Percentiles rank a stretch among this genome's conserved stretches.
These are phyloP conservation scores for Misgurnus mizolepis DNA, from an alignment of 2,113 vertebrate species.

Conservation along the genomic window DNA sequence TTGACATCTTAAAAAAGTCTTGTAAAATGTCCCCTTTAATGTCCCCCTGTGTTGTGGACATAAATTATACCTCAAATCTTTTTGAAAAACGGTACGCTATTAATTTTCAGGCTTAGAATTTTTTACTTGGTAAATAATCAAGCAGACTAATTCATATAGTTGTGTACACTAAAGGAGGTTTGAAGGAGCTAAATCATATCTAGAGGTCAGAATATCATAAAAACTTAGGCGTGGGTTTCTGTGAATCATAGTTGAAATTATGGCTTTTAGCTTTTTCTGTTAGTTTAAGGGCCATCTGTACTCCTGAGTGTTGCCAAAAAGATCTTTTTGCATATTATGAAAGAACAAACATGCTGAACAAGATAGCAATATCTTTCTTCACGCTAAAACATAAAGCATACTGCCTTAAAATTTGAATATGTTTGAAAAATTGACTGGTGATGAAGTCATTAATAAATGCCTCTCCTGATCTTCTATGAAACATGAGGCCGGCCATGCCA, in stretches of 20 bases:
- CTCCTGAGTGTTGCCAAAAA: no score
- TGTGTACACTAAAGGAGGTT: no score
- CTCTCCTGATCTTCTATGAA: slow-evolving; percentile 56
- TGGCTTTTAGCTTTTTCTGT: no score
- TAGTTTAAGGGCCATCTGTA: no score
- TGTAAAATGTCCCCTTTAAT: no score
- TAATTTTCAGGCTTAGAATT: background rate
- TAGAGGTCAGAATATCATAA: no score
- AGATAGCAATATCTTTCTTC: background rate
- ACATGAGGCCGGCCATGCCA: slow-evolving; percentile 59
- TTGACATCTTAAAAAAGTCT: no score
- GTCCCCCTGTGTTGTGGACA: background rate
- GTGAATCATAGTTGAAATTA: no score
- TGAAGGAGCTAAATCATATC: no score
- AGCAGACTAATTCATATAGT: background rate
- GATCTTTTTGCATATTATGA: no score
- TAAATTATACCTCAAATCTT: background rate
- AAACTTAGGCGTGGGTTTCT: no score
- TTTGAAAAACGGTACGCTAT: background rate
- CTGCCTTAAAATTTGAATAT: background rate
- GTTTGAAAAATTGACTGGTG: background rate
- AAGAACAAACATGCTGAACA: background rate
- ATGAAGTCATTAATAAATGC: slow-evolving; percentile 4
- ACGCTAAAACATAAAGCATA: background rate
- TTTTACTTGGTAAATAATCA: background rate